These are phyloP conservation scores for Camelus bactrianus DNA, from an alignment of 2,113 vertebrate genomes.

Conservation along the genomic window DNA sequence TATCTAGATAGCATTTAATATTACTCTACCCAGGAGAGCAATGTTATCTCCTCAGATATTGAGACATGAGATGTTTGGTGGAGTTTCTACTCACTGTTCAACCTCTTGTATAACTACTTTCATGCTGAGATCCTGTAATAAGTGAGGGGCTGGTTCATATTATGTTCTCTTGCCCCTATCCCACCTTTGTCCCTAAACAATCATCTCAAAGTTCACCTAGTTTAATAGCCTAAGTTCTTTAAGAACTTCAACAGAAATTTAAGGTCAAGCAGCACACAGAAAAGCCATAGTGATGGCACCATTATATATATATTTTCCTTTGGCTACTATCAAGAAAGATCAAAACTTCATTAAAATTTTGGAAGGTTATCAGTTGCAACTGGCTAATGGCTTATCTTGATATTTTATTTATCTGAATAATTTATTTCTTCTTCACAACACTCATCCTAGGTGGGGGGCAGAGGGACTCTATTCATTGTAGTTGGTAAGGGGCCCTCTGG, in stretches of 20 bases:
- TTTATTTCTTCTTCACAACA: slow-evolving; percentile 8
- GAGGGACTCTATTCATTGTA: background rate
- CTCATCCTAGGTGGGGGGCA: background rate
- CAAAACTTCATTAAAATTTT: slow-evolving; percentile 1
- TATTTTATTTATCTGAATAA: slow-evolving; percentile 31
- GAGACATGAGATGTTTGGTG: background rate
- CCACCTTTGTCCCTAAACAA: background rate
- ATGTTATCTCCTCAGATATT: background rate
- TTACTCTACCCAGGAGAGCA: background rate
- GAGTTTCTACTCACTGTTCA: background rate
- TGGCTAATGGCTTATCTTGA: background rate
- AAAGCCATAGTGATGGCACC: background rate
- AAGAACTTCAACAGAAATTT: background rate
- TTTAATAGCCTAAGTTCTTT: background rate
- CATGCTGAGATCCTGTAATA: background rate
- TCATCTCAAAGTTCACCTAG: background rate
- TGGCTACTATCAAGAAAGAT: background rate
- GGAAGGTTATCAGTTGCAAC: background rate
- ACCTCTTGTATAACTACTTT: background rate
- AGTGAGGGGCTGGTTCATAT: background rate
- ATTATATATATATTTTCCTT: background rate
- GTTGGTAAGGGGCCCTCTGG: background rate
- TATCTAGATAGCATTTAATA: background rate
- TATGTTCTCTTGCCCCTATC: background rate
- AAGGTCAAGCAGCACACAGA: background rate